Conservation (phyloP, 2,113 vertebrate species). For the Canis aureus region DNA sequence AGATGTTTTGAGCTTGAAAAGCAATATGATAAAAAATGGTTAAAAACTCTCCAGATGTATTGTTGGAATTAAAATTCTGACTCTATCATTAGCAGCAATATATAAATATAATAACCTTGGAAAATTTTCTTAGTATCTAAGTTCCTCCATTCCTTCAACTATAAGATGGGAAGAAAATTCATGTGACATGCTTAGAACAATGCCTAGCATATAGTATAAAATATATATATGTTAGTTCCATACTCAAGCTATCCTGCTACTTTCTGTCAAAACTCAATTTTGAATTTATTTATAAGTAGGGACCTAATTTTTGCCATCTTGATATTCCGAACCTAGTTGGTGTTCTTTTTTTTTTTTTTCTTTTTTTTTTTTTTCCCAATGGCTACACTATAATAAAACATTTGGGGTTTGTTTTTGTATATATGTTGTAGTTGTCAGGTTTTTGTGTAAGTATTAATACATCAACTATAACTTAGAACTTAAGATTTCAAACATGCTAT, state of each 20-base stretch:
- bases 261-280: background rate
- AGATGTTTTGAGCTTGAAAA: background rate
- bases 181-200: background rate
- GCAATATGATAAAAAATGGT: background rate
- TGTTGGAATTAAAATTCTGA: background rate
- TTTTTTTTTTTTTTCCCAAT: background rate
- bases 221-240: background rate
- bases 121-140: background rate
- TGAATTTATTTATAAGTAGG: background rate
- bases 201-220: background rate
- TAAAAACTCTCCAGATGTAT: background rate
- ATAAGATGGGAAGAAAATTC: background rate
- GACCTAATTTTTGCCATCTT: background rate
- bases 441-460: background rate
- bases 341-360: background rate
- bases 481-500: background rate
- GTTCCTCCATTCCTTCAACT: background rate
- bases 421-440: background rate
- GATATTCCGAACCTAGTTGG: background rate
- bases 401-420: background rate
- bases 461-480: background rate
- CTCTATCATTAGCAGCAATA: background rate
- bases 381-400: background rate
- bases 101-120: background rate
- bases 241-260: background rate